phyloP scores from a whole-genome alignment of 2,113 vertebrate genomes.

The Taxidea taxus region DNA sequence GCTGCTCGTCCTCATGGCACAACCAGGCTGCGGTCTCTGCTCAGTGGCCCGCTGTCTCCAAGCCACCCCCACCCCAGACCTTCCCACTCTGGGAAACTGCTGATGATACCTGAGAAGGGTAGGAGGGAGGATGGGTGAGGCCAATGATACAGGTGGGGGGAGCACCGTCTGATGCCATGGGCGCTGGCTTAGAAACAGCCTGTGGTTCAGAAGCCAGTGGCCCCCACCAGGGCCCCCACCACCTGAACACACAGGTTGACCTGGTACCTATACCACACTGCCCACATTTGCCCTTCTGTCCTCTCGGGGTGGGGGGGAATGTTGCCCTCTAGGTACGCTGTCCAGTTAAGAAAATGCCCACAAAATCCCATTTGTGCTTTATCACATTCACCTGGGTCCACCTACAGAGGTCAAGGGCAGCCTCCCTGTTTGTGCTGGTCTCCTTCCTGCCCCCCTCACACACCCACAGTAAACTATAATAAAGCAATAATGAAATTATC shows the following conservation, averaged over 20 bases:
- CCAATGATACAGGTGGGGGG: neutral
- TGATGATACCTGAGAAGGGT: neutral
- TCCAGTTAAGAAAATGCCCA: neutral
- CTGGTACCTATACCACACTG: neutral
- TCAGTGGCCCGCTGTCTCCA: neutral
- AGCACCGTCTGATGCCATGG: neutral
- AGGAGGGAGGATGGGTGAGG: neutral
- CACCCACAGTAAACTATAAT: neutral
- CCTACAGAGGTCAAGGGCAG: neutral
- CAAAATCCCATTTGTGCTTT: neutral
- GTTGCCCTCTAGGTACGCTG: neutral
- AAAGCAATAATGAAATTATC: neutral
- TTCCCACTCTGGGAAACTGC: neutral
- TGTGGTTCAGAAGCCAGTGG: neutral
- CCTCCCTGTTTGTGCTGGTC: neutral
- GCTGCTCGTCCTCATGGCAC: neutral
- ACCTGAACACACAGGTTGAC: neutral
- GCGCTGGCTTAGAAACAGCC: neutral
- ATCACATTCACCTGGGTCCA: neutral
- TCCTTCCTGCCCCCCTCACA: neutral
- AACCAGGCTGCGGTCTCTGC: neutral
- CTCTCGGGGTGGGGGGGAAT: neutral
- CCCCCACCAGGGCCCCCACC: neutral
- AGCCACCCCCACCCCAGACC: neutral
- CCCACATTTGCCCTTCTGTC: neutral